Evolutionary conservation across 1,140 invertebrate species (phyloP), one percentile per base, ranked within the genome.

Genomic region (Drosophila biarmipes): DNA sequence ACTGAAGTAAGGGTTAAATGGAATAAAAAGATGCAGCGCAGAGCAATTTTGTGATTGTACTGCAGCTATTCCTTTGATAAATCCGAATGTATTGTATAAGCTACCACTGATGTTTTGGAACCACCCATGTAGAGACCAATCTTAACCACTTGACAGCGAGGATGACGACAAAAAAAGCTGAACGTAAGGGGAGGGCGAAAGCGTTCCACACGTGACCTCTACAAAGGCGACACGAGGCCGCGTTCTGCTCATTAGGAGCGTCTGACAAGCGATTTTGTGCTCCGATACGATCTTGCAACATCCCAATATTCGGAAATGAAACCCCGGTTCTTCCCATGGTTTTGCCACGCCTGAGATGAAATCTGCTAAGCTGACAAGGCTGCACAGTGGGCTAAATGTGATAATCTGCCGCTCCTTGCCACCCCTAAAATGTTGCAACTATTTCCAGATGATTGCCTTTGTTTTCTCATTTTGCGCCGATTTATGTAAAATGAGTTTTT

Each of bases 231-330:
- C 80, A 86, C 82, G 82, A 86, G 82, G 56, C 84, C 34, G 57
- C 52, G 84, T 89, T 89, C 72, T 73, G 85, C 79, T 87, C 84
- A 87, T 87, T 87, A 89, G 73, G 63, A 62, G 57, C 61, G 51
- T 55, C 71, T 78, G 81, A 86, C 81, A 87, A 86, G 73, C 78
- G 69, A 71, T 85, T 74, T 64, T 58, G 53, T 58, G 42, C 52
- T 49, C 29, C 56, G 81, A 86, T 86, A 86, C 55, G 82, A 86
- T 86, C 81, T 63, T 56, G 56, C 24, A 66, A 49, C 63, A 53
- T 56, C 58, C 53, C 40, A 68, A 80, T 19, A 19, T 15, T 11
- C 35, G 29, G 29, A 58, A 61, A 53, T 38, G 38, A 21, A 48
- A 40, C 52, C 46, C 42, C 58, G 27, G 21, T 45, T 54, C 38